Base-by-base conservation (phyloP, 2,888 invertebrate species). In the Brachylomia viminalis region DNA sequence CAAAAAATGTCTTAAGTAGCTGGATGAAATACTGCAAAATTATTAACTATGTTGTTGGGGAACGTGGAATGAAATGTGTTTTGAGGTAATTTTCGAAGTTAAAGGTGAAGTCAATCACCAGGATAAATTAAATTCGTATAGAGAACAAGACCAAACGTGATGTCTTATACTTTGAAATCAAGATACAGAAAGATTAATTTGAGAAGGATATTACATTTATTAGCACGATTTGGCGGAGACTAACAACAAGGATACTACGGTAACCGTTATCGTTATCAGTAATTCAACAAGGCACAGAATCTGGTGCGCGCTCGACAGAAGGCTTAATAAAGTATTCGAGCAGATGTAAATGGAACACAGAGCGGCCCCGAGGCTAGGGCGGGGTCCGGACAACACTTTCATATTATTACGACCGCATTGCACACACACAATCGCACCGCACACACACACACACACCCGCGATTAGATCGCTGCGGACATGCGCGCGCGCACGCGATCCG, bases 301-400 rank as follows among this genome's bases (percentile, higher is more conserved):
- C 84, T 86, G 84, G 84, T 84, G 83, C 84, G 82, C 87, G 89
- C 92, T 90, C 91, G 88, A 95, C 94, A 94, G 94, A 94, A 96
- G 95, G 94, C 94, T 95, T 93, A 95, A 95, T 96, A 95, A 95
- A 95, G 92, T 95, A 95, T 92, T 93, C 91, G 93, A 95, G 95
- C 95, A 95, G 96, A 96, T 96, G 95, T 95, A 96, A 96, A 95
- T 96, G 94, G 96, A 95, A 92, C 96, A 93, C 91, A 90, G 91
- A 92, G 93, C 92, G 87, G 83, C 94, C 95, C 93, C 93, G 95
- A 95, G 96, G 96, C 95, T 95, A 94, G 96, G 96, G 96, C 96
- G 96, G 96, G 96, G 95, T 93, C 92, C 94, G 93, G 90, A 95
- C 95, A 95, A 95, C 96, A 96, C 96, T 96, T 96, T 96, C 96